Base-by-base conservation (phyloP, 2,797 vertebrate genomes). In the Prunella strophiata region DNA sequence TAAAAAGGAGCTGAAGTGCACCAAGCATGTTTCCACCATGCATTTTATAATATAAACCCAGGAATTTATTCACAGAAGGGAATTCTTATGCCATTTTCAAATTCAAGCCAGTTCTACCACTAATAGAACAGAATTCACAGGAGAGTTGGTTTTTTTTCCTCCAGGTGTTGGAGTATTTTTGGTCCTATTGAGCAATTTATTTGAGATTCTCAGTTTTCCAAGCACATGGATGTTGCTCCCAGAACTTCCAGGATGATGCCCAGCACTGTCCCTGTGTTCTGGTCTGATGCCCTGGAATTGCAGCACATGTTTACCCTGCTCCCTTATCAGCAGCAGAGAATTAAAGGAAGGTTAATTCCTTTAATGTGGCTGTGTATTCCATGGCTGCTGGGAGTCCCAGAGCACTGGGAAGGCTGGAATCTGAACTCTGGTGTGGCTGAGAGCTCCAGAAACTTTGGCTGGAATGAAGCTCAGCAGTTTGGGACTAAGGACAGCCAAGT, bases 301-400 rank as follows among this genome's bases (percentile, higher is more conserved):
- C 88, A 86, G 85, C 79, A 68, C 51, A 1, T 62, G 32, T 61
- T 94, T 81, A 20, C 65, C 7, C 65, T 65, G n/a, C 79, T 76
- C 45, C 62, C 77, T 95, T 59, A 85, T 50, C 87, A 95, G 85
- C 66, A 81, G 88, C 82, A 89, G 76, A 88, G 94, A 76, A 91
- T 94, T 45, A 38, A 70, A 85, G 83, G 79, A n/a, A 94, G 62
- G 75, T 89, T 95, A 71, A 36, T 36, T 36, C 36, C 36, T 36
- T 36, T 36, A 36, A 75, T 93, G 83, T 88, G 81, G 78, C 72
- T 88, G 72, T 83, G 54, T 75, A 68, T 94, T 78, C 94, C 70
- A 77, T 72, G 91, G 87, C 76, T 83, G 71, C 10, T 40, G 82
- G 87, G 70, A 94, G 74, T 61, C 84, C 38, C 55, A 21, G 52